These are phyloP conservation scores for Crypturellus tataupa DNA, from an alignment of 2,797 vertebrate genomes.

Conservation along the genomic window DNA sequence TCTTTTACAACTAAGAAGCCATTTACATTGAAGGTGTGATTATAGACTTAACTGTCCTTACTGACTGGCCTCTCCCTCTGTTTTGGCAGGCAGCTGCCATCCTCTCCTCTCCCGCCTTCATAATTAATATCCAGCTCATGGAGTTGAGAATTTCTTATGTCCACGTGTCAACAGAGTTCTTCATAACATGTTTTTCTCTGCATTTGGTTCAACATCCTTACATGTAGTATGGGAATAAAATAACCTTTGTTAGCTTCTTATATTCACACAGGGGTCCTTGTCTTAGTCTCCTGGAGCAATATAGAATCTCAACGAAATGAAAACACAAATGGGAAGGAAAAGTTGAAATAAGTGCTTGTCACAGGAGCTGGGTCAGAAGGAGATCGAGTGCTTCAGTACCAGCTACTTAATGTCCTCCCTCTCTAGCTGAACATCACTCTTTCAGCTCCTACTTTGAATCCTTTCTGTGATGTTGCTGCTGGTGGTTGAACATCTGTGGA, in stretches of 20 bases:
- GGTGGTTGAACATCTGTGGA: neutral
- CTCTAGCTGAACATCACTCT: neutral
- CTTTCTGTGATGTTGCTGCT: too few species aligned
- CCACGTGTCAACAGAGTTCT: neutral
- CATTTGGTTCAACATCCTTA: neutral
- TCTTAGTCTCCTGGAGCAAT: neutral
- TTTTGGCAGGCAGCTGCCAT: slow-evolving; percentile 13
- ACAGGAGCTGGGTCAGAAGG: neutral
- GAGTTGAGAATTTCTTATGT: neutral
- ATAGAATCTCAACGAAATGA: neutral
- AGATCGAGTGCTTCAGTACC: neutral
- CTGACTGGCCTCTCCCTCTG: neutral
- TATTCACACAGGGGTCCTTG: neutral
- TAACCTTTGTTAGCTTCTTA: neutral
- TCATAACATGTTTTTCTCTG: neutral
- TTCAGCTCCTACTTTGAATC: neutral
- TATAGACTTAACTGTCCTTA: slow-evolving; percentile 53
- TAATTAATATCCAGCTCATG: neutral
- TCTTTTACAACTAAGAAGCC: slow-evolving; percentile 59
- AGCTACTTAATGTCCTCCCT: neutral
- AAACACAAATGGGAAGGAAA: neutral
- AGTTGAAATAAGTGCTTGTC: neutral
- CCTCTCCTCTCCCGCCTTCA: neutral
- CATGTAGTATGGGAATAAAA: neutral
- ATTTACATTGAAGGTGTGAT: slow-evolving; percentile 45